phyloP scores from a whole-genome alignment of 2,113 vertebrate genomes.

The Prunella fulvescens region DNA sequence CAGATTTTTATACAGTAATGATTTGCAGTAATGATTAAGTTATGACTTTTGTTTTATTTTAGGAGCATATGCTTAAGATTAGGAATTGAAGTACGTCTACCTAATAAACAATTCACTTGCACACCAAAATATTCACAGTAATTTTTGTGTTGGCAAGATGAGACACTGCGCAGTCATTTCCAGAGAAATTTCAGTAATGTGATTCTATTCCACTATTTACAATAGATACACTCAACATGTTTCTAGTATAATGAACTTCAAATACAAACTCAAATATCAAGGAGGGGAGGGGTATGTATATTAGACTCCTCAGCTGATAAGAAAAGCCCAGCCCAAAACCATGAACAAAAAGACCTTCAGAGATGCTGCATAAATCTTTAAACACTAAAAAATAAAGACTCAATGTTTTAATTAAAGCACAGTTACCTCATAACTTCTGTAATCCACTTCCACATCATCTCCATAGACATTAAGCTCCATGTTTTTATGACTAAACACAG shows the following conservation, averaged over 20 bases:
- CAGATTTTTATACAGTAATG: not conserved
- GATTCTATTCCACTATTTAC: not conserved
- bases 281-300: fast-evolving
- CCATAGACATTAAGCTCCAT: constrained; percentile 99
- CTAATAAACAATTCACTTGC: not conserved
- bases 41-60: not conserved
- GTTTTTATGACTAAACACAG: constrained; percentile 98
- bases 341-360: not conserved
- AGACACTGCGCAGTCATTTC: not conserved
- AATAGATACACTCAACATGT: not conserved
- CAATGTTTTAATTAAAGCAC: not conserved
- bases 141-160: not conserved
- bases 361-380: not conserved
- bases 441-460: constrained; percentile 98
- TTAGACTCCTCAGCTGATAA: not conserved
- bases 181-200: not conserved
- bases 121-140: not conserved
- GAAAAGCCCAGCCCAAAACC: not conserved
- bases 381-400: not conserved
- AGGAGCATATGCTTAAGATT: not conserved
- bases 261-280: not conserved
- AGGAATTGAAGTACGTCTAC: not conserved
- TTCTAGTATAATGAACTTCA: not conserved
- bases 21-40: not conserved
- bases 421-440: constrained; percentile 92